These are phyloP conservation scores for Tetrax tetrax DNA, from an alignment of 2,113 vertebrate species.

Conservation along the genomic window DNA sequence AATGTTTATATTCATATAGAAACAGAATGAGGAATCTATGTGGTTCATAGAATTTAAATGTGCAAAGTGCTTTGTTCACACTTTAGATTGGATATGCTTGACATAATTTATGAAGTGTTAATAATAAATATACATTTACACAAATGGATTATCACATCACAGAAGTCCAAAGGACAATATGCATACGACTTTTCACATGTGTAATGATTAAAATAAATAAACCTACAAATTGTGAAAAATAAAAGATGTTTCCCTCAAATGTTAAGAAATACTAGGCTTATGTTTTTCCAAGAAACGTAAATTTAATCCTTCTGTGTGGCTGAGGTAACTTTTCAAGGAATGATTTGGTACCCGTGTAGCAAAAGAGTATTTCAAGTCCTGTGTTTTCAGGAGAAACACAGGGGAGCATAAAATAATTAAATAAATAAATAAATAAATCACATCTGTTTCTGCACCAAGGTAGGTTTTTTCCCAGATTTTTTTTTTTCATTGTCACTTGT, in stretches of 20 bases:
- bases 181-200: neutral
- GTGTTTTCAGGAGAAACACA: neutral
- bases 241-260: neutral
- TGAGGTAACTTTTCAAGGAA: neutral
- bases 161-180: neutral
- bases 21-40: neutral
- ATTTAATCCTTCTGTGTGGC: neutral
- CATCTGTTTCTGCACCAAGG: too few species aligned
- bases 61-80: neutral
- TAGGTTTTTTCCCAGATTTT: accelerated
- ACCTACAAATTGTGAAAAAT: neutral
- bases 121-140: neutral
- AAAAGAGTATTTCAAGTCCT: neutral
- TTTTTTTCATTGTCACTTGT: neutral
- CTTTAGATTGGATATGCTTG: neutral
- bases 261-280: neutral
- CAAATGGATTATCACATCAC: neutral
- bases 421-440: too few species aligned
- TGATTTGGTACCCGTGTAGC: neutral
- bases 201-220: neutral
- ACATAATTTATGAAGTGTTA: neutral
- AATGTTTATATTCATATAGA: neutral
- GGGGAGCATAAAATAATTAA: too few species aligned
- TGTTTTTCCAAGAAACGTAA: neutral
- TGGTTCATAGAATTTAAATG: neutral